A percentile compares a stretch with the other conserved stretches of the same genome.
Evolutionary conservation across 2,797 vertebrate species (phyloP).

Genomic region (Cryptoprocta ferox): DNA sequence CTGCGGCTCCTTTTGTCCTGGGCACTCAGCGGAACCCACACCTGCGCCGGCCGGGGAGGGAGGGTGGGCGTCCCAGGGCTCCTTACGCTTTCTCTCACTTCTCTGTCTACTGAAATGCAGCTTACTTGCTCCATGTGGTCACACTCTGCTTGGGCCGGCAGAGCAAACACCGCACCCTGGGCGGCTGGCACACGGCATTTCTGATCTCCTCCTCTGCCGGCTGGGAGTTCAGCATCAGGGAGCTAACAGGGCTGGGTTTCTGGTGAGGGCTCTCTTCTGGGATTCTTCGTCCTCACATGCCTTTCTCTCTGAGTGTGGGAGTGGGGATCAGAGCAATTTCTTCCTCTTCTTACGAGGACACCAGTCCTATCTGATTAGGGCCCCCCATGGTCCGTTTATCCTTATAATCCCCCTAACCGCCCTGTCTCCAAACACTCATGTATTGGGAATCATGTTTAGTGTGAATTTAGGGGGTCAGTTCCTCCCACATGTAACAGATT

Average conservation of each 20-base stretch:
- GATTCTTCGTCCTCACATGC: neutral
- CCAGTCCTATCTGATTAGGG: neutral
- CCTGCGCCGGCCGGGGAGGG: neutral
- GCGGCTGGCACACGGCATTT: accelerated
- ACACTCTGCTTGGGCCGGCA: neutral
- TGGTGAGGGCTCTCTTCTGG: too few species aligned
- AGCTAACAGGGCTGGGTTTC: neutral
- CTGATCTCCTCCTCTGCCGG: accelerated
- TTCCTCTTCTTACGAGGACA: too few species aligned
- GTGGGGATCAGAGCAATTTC: neutral
- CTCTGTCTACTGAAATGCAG: neutral
- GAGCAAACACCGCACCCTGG: neutral
- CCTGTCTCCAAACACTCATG: neutral
- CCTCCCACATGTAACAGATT: accelerated
- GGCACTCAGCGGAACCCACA: accelerated
- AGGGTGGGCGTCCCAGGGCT: too few species aligned
- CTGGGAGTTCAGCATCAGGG: neutral
- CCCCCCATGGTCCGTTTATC: too few species aligned
- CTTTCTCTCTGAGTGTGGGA: neutral
- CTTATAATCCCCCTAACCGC: neutral
- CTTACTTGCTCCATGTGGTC: accelerated
- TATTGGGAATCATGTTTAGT: neutral
- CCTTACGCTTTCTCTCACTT: neutral
- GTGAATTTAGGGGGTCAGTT: neutral
- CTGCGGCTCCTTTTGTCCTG: neutral